Evolutionary conservation across 2,888 invertebrate genomes (phyloP).

Genomic region (Macrophya annulata): DNA sequence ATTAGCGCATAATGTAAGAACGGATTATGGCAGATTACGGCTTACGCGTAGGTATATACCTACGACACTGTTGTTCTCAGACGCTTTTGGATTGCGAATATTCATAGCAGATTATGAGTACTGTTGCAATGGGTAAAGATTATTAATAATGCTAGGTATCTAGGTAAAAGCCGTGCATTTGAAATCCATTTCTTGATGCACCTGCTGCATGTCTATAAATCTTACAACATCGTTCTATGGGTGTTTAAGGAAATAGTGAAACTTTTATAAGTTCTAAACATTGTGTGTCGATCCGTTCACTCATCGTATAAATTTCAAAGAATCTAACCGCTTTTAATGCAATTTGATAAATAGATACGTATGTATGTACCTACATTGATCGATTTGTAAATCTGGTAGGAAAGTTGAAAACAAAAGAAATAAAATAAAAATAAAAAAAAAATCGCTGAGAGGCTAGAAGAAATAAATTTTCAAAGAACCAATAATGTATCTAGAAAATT

Average conservation of each 20-base stretch:
- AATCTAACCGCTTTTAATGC: too few species aligned
- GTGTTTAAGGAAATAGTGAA: background rate
- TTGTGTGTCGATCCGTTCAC: background rate
- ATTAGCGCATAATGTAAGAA: background rate
- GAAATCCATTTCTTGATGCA: background rate
- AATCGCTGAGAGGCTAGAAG: too few species aligned
- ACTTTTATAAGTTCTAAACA: background rate
- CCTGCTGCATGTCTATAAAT: conserved; percentile 2
- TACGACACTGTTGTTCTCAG: background rate
- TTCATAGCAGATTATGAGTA: conserved; percentile 6
- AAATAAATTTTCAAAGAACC: too few species aligned
- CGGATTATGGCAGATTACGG: conserved; percentile 7
- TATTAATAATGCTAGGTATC: conserved; percentile 1
- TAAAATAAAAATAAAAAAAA: too few species aligned
- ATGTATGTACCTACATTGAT: too few species aligned
- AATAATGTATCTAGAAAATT: background rate
- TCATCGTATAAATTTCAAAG: too few species aligned
- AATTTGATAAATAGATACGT: too few species aligned
- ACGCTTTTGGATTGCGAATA: background rate
- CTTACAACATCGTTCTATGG: background rate
- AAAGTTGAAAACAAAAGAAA: too few species aligned
- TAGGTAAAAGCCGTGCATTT: background rate
- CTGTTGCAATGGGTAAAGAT: background rate
- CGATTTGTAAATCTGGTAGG: too few species aligned
- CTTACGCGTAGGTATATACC: background rate